Percentiles rank a stretch among this genome's conserved stretches.
Conservation (phyloP, 2,113 vertebrate genomes). For the Forbesichthys agassizii region DNA sequence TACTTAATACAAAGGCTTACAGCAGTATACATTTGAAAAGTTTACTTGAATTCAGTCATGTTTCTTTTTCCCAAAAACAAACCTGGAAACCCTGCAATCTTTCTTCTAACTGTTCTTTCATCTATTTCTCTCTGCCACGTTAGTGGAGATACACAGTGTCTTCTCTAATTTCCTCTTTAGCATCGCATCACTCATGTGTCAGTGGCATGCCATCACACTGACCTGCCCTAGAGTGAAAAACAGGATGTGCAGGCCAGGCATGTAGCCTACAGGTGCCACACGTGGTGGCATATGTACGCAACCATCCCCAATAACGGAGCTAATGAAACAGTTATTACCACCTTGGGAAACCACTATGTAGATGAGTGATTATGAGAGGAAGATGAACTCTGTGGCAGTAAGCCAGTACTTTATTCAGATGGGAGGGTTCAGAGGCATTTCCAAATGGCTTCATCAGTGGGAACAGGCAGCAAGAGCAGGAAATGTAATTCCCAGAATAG, state of each 20-base stretch:
- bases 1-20: too few species aligned
- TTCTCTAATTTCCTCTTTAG: background rate
- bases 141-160: background rate
- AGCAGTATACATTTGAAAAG: too few species aligned
- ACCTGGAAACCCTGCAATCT: background rate
- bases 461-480: slow-evolving; percentile 20
- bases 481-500: slow-evolving; percentile 35
- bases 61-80: too few species aligned
- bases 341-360: background rate
- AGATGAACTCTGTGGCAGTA: background rate
- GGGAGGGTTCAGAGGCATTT: background rate
- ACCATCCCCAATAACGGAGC: background rate
- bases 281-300: slow-evolving; percentile 16
- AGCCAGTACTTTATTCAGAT: background rate
- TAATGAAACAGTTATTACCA: background rate
- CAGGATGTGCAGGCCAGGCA: slow-evolving; percentile 14
- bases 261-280: background rate
- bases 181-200: too few species aligned
- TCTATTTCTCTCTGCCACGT: background rate
- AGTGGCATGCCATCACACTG: background rate
- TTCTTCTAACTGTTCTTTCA: background rate
- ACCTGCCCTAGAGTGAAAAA: slow-evolving; percentile 7
- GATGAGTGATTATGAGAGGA: too few species aligned
- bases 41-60: too few species aligned
- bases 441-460: slow-evolving; percentile 11